Conservation (phyloP, 2,888 invertebrate species). For the Stegophylla sp. region DNA sequence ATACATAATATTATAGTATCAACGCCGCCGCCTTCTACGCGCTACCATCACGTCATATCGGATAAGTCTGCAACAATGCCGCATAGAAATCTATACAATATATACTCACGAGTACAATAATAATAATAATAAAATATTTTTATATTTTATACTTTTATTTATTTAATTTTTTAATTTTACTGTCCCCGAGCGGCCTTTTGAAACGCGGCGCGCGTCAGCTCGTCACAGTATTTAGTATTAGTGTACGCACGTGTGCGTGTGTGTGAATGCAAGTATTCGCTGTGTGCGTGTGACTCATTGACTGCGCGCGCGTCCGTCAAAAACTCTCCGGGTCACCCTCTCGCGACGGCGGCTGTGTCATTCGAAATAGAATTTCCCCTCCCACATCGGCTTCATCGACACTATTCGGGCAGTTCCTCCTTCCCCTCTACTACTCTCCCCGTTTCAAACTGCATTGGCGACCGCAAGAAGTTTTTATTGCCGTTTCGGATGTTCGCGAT, state of each 20-base stretch:
- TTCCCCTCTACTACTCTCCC: neutral
- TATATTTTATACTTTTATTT: too few species aligned
- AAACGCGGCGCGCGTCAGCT: slow-evolving; percentile 16
- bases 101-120: neutral
- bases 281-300: slow-evolving; percentile 35
- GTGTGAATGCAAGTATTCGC: neutral
- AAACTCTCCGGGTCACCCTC: neutral
- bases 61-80: neutral
- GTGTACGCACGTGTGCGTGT: neutral
- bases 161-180: too few species aligned
- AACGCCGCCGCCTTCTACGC: neutral
- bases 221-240: neutral
- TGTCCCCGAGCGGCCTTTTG: slow-evolving; percentile 29
- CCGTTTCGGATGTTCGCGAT: neutral
- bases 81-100: neutral
- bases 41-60: too few species aligned
- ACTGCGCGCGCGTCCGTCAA: slow-evolving; percentile 40
- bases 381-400: neutral
- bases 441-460: neutral
- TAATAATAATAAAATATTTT: neutral
- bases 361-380: slow-evolving; percentile 30
- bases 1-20: too few species aligned
- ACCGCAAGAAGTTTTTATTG: slow-evolving; percentile 44
- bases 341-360: neutral
- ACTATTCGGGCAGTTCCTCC: neutral